A percentile compares a stretch with the other conserved stretches of the same genome.
Evolutionary conservation across 1,140 invertebrate genomes (phyloP).

Genomic region (Neelides sp.): DNA sequence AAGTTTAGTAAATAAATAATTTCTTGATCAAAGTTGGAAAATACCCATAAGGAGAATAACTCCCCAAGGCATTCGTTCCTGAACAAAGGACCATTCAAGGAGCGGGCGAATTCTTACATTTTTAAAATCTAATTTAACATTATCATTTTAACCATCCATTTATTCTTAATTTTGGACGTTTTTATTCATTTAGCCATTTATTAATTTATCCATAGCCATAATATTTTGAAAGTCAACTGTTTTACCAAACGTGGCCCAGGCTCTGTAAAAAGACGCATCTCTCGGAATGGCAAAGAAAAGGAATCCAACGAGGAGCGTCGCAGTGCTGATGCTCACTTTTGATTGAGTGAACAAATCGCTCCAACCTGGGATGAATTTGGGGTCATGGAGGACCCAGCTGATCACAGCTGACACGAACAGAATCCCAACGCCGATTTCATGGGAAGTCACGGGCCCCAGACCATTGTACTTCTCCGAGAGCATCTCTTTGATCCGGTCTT

Average conservation of each 20-base stretch:
- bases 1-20: not conserved
- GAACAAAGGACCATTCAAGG: conserved; percentile 28
- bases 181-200: not conserved
- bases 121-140: not conserved
- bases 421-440: conserved; percentile 59
- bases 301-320: conserved; percentile 16
- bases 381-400: conserved; percentile 76
- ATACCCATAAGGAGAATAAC: conserved; percentile 31
- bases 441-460: conserved; percentile 63
- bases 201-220: conserved; percentile 3
- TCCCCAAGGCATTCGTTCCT: conserved; percentile 30
- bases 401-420: conserved; percentile 64
- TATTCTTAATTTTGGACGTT: not conserved
- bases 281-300: conserved; percentile 25
- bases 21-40: not conserved
- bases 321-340: conserved; percentile 33
- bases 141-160: not conserved
- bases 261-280: conserved; percentile 16
- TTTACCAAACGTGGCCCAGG: conserved; percentile 15
- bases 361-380: conserved; percentile 71
- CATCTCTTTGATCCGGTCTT: conserved; percentile 34
- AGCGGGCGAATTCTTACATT: conserved; percentile 16
- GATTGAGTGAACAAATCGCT: conserved; percentile 45
- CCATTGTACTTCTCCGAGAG: conserved; percentile 56
- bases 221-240: conserved; percentile 12